These are phyloP conservation scores for Neodiprion fabricii DNA, from an alignment of 1,140 invertebrate genomes.

Conservation along the genomic window DNA sequence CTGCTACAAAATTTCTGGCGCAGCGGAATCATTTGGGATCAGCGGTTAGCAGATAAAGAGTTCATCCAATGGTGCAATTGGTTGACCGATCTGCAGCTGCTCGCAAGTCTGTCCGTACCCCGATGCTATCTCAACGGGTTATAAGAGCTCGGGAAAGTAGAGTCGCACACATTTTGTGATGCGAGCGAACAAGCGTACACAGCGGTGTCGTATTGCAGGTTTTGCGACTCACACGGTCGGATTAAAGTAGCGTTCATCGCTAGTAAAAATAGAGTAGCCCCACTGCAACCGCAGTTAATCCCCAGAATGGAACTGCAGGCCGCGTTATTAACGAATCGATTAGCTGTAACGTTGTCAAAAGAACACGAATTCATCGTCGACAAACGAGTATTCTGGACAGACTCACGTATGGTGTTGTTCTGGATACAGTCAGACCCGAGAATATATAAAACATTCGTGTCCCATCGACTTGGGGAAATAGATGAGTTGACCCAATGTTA, in stretches of 20 bases:
- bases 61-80: conserved; percentile 9
- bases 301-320: conserved; percentile 40
- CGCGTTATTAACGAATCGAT: conserved; percentile 32
- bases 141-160: neutral
- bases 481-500: conserved; percentile 37
- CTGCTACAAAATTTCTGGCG: conserved; percentile 41
- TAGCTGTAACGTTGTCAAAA: conserved; percentile 19
- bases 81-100: neutral
- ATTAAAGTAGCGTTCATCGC: conserved; percentile 26
- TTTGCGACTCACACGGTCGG: conserved; percentile 12
- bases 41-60: conserved; percentile 25
- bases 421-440: conserved; percentile 41
- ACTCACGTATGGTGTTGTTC: conserved; percentile 43
- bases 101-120: neutral
- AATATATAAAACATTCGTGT: conserved; percentile 48
- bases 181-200: conserved; percentile 43
- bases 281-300: conserved; percentile 32
- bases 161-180: conserved; percentile 49
- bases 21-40: conserved; percentile 47
- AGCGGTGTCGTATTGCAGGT: conserved; percentile 36
- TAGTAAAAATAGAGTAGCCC: conserved; percentile 35
- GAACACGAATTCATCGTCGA: conserved; percentile 18
- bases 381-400: conserved; percentile 40
- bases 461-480: conserved; percentile 50
- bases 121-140: neutral